Conservation (phyloP, 2,888 invertebrate genomes). For the Myopa testacea region DNA sequence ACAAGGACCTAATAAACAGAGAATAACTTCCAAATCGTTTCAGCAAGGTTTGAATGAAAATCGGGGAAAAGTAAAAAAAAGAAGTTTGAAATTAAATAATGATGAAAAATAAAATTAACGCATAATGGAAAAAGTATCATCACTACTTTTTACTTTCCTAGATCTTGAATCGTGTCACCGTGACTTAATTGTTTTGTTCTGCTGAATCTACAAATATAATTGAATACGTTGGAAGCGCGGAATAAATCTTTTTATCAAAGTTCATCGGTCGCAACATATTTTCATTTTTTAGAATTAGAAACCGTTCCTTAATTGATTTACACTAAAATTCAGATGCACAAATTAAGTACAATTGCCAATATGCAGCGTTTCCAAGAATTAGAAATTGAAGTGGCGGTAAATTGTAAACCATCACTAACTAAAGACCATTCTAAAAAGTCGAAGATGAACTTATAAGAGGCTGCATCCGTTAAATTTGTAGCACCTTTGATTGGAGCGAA, state of each 20-base stretch:
- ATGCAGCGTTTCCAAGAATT: constrained; percentile 44
- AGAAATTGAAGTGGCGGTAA: constrained; percentile 40
- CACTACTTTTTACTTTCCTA: too few relatives aligned
- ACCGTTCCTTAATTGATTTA: constrained; percentile 23
- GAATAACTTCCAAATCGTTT: too few relatives aligned
- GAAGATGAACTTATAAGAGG: constrained; percentile 47
- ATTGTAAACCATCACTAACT: not conserved
- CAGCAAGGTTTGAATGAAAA: too few relatives aligned
- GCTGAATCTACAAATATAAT: not conserved
- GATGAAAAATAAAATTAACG: too few relatives aligned
- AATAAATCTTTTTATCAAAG: constrained; percentile 7
- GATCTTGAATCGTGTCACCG: too few relatives aligned
- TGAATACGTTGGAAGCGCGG: not conserved
- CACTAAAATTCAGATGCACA: constrained; percentile 15
- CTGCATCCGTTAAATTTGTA: constrained; percentile 46
- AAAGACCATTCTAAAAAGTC: constrained; percentile 1
- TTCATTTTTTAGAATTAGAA: constrained; percentile 18
- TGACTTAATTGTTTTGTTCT: not conserved
- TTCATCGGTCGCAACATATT: not conserved
- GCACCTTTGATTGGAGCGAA: constrained; percentile 32
- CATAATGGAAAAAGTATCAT: too few relatives aligned
- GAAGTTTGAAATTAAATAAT: too few relatives aligned
- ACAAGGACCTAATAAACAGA: too few relatives aligned
- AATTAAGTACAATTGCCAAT: constrained; percentile 29
- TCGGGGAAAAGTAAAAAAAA: too few relatives aligned